Evolutionary conservation across 2,888 invertebrate species (phyloP), one percentile per base, ranked within the genome.

Genomic region (Halocaridina rubra): DNA sequence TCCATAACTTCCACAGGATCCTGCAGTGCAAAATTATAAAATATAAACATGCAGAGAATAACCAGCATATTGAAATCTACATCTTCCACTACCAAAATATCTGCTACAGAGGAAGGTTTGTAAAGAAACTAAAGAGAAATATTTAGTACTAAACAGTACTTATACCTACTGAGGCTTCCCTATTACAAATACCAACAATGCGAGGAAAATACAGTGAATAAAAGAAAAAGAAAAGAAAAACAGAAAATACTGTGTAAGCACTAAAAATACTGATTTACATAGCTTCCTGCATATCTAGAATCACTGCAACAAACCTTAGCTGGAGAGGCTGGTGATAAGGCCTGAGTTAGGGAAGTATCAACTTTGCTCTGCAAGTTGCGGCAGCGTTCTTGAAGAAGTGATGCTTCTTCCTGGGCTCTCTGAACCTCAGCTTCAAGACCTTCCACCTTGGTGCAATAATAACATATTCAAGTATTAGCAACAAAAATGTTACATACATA

Each of bases 401-500:
- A 30, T 5, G 84, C 74, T 53, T 78, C 79, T 32, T 74, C 84
- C 33, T 84, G 78, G 4, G 84, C 84, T 59, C 79, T 57, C 22
- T 84, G 84, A 3, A 79, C 46, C 22, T 84, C 84, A 24, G 72
- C 46, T 30, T 84, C 84, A 39, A 84, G 59, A 32, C 59, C 67
- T 53, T 84, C 84, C 29, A 71, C 84, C 84, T 84, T n/a, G n/a
- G n/a, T n/a, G n/a, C n/a, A n/a, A n/a, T n/a, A n/a, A n/a, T n/a
- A n/a, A n/a, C n/a, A n/a, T n/a, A n/a, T n/a, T n/a, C n/a, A n/a
- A n/a, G n/a, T n/a, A n/a, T n/a, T n/a, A n/a, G n/a, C n/a, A n/a
- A n/a, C n/a, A n/a, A n/a, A n/a, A n/a, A n/a, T n/a, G n/a, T n/a
- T n/a, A n/a, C n/a, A n/a, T n/a, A n/a, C n/a, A n/a, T n/a, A n/a